Conservation (phyloP, 2,888 invertebrate genomes). For the Agrilus cyanescens region DNA sequence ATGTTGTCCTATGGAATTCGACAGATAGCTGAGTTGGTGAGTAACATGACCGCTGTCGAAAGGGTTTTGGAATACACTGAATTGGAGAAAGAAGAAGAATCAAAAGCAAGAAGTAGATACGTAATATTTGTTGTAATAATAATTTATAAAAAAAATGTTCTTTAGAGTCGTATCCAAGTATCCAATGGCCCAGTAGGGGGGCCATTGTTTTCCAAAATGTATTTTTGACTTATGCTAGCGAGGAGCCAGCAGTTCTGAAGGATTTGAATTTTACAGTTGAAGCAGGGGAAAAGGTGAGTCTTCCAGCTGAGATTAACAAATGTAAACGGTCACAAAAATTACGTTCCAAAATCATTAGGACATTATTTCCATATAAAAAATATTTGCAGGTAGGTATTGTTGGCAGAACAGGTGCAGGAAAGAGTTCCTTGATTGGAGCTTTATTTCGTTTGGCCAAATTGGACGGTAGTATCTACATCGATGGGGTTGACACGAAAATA, state of each 20-base stretch:
- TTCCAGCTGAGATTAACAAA: too few species aligned
- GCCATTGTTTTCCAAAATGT: constrained; percentile 44
- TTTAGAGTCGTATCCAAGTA: constrained; percentile 35
- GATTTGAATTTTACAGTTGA: constrained; percentile 35
- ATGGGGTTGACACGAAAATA: constrained; percentile 30
- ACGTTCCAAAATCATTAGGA: neutral
- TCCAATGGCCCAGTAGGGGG: constrained; percentile 47
- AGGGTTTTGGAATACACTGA: constrained; percentile 46
- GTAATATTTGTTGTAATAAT: neutral
- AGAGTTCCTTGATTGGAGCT: constrained; percentile 34
- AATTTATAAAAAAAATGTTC: constrained; percentile 10
- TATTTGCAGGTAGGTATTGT: constrained; percentile 43
- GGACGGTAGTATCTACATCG: constrained; percentile 37
- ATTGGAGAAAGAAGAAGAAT: constrained; percentile 28
- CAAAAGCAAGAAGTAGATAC: neutral
- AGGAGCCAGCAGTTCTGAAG: constrained; percentile 48
- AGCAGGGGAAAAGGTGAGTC: constrained; percentile 33
- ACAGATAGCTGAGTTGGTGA: constrained; percentile 48
- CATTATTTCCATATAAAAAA: neutral
- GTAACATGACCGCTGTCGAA: constrained; percentile 47
- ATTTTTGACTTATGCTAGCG: constrained; percentile 45
- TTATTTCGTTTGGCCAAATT: constrained; percentile 41
- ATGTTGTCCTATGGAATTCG: constrained; percentile 47
- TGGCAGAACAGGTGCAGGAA: constrained; percentile 42
- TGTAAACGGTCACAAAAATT: neutral